Evolutionary conservation across 23 tunicate genomes (phyloP), one percentile per base, ranked within the genome.

Genomic region (Trididemnum miniatum): DNA sequence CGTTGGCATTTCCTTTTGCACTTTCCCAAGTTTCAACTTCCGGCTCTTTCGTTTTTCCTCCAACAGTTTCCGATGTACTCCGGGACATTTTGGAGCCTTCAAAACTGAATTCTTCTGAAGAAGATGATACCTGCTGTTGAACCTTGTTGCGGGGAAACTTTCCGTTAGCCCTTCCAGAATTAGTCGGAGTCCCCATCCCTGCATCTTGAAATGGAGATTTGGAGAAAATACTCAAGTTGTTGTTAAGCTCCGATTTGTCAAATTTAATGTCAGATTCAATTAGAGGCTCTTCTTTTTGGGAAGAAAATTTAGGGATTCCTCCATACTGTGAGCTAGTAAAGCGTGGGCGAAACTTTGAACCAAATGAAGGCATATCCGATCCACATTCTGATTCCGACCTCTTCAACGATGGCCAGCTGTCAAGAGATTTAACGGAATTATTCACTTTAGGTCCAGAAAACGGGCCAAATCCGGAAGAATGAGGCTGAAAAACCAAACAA

Each of bases 61-160:
- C 84, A 1, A 23, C 52, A 0, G 59, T 22, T 0, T 72, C 96
- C 29, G 15, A 32, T 3, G 83, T 85, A 24, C 59, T 51, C 27
- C 83, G 62, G 52, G 83, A 85, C 24, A 80, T 52, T 31, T 90
- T 90, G 23, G 89, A 80, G 2, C 89, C 96, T 62, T 87, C 92
- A 67, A 86, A 86, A 36, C 79, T 79, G 50, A 51, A 85, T 69
- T 82, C 92, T 65, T 88, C 87, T n/a, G 89, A 77, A 24, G 96
- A 82, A 0, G 96, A 64, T 18, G 95, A 72, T 32, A 74, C 71
- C 39, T 90, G 84, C 79, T 85, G 74, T 63, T 90, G 89, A 9
- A 39, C 35, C 31, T 69, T 69, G 20, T 29, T 30, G 12, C 7
- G 67, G 4, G 67, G 67, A 62, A 24, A 62, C 29, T 62, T 24